These are phyloP conservation scores for Clusia tigrina DNA, from an alignment of 2,888 invertebrate species.

Conservation along the genomic window DNA sequence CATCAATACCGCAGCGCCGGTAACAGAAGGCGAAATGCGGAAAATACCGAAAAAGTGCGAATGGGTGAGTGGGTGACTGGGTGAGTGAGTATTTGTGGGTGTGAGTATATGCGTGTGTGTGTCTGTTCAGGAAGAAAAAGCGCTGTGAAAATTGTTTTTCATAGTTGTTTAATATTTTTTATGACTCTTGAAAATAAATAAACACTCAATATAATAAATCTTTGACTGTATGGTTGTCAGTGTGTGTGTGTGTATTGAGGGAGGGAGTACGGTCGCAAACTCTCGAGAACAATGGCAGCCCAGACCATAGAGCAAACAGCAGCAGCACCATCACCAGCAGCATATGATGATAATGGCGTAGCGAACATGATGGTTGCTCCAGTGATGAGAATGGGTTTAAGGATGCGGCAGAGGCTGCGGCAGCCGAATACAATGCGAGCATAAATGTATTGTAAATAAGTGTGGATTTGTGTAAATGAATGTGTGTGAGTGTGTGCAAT, in stretches of 20 bases:
- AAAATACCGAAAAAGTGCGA: background rate
- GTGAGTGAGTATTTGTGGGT: too few species aligned
- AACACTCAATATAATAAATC: slow-evolving; percentile 60
- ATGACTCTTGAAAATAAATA: slow-evolving; percentile 58
- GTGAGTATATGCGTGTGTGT: too few species aligned
- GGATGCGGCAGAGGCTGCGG: background rate
- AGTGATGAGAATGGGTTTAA: background rate
- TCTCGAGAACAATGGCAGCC: background rate
- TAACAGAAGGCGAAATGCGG: background rate
- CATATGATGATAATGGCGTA: slow-evolving; percentile 30
- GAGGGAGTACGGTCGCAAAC: slow-evolving; percentile 6
- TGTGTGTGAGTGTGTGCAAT: slow-evolving; percentile 1
- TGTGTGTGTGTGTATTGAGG: too few species aligned
- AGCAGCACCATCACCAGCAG: slow-evolving; percentile 4
- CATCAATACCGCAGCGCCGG: background rate
- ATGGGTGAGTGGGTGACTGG: background rate
- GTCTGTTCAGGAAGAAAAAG: background rate
- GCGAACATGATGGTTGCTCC: slow-evolving; percentile 14
- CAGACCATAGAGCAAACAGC: background rate
- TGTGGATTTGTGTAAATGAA: background rate
- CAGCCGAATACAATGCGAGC: background rate
- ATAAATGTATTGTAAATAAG: background rate
- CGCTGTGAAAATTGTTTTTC: slow-evolving; percentile 7
- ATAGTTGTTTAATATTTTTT: slow-evolving; percentile 42
- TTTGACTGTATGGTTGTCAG: slow-evolving; percentile 53